Conservation (phyloP, 1,140 invertebrate species). For the Drosophila biarmipes region DNA sequence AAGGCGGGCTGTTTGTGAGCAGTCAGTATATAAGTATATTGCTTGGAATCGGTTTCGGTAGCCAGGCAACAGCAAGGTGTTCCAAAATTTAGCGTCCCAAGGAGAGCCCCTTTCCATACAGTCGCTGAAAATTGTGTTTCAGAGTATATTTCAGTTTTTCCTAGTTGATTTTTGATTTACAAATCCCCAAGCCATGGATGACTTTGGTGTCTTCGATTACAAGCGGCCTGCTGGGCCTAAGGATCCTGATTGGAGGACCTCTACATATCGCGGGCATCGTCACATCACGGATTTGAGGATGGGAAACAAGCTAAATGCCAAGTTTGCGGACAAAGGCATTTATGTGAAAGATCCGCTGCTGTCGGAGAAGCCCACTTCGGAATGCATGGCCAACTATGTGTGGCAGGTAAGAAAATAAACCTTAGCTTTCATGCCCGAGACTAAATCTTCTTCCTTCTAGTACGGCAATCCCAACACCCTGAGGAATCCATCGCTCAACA, state of each 20-base stretch:
- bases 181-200: conserved; percentile 58
- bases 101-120: not conserved
- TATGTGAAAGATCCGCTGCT: conserved; percentile 66
- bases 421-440: too few relatives aligned
- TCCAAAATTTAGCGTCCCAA: conserved; percentile 27
- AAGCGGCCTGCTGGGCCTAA: conserved; percentile 49
- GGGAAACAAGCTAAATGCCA: conserved; percentile 57
- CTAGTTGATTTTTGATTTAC: not conserved
- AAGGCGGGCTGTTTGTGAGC: conserved; percentile 28
- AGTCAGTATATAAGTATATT: conserved; percentile 31
- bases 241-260: conserved; percentile 69
- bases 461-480: conserved; percentile 55
- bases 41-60: conserved; percentile 15
- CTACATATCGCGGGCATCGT: conserved; percentile 67
- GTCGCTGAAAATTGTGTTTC: not conserved
- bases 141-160: not conserved
- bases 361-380: conserved; percentile 48
- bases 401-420: conserved; percentile 61
- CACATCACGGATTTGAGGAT: conserved; percentile 64
- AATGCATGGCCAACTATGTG: conserved; percentile 53
- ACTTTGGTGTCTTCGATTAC: conserved; percentile 74
- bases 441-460: conserved; percentile 14
- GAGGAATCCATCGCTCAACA: conserved; percentile 67
- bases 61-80: conserved; percentile 42
- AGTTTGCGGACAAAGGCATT: conserved; percentile 47